phyloP scores from a whole-genome alignment of 2,113 vertebrate species.

The Bubo blakistoni region DNA sequence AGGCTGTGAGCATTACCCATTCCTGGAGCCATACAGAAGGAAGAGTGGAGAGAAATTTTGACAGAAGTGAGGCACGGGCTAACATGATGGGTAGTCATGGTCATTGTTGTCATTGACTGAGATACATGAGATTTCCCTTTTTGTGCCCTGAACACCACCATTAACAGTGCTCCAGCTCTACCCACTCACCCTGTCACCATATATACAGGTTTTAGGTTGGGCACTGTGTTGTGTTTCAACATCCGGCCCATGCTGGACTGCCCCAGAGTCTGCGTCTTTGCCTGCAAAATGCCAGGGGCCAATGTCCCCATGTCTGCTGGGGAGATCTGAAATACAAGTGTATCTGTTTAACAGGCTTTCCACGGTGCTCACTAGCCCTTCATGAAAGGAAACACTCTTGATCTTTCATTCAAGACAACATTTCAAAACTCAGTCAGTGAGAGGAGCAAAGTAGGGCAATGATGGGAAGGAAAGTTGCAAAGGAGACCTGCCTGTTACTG shows the following conservation, averaged over 20 bases:
- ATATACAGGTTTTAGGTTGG: neutral
- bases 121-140: neutral
- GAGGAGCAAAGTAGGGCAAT: neutral
- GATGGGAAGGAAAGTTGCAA: neutral
- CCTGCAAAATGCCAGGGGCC: neutral
- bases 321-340: neutral
- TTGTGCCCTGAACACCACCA: neutral
- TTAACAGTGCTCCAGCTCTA: neutral
- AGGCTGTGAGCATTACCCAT: neutral
- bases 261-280: neutral
- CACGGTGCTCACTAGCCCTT: neutral
- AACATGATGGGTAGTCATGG: neutral
- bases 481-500: neutral
- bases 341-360: neutral
- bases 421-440: neutral
- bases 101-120: neutral
- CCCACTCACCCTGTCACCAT: accelerated
- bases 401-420: neutral
- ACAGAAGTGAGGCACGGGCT: neutral
- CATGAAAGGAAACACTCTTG: neutral
- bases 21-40: neutral
- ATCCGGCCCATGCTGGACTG: neutral
- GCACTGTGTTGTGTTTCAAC: neutral
- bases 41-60: neutral
- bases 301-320: neutral